A percentile compares a stretch with the other conserved stretches of the same genome.
Conservation (phyloP, 2,888 invertebrate genomes). For the Acleris literana region DNA sequence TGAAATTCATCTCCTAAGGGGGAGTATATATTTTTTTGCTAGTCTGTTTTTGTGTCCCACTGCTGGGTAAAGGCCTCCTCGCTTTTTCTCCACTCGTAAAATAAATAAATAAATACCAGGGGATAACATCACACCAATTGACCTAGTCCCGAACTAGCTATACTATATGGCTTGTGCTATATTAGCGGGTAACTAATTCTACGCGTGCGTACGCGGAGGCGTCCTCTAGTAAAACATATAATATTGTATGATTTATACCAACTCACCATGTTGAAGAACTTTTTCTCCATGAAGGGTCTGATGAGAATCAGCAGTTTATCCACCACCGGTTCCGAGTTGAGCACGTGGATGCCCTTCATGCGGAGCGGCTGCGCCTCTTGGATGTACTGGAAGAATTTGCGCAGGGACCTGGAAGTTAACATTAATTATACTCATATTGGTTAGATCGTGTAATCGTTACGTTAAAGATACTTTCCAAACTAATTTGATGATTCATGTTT, state of each 20-base stretch:
- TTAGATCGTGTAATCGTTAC: neutral
- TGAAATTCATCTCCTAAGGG: too few species aligned
- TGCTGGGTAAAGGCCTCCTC: too few species aligned
- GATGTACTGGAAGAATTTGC: slow-evolving; percentile 86
- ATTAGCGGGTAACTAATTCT: too few species aligned
- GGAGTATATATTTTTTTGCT: too few species aligned
- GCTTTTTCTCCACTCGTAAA: too few species aligned
- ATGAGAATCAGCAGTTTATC: slow-evolving; percentile 84
- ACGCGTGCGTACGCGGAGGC: too few species aligned
- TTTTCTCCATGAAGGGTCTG: slow-evolving; percentile 84
- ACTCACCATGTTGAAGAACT: slow-evolving; percentile 80
- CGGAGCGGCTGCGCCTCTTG: slow-evolving; percentile 88
- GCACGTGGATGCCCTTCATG: slow-evolving; percentile 86
- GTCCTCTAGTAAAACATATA: too few species aligned
- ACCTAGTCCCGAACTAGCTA: too few species aligned
- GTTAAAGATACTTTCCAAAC: neutral
- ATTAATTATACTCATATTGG: neutral
- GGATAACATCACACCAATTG: too few species aligned
- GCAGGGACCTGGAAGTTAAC: slow-evolving; percentile 73
- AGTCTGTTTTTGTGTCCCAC: too few species aligned
- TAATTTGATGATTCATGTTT: neutral
- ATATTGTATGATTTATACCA: neutral
- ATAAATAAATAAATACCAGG: too few species aligned
- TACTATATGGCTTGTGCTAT: too few species aligned
- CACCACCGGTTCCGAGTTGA: slow-evolving; percentile 84